Conservation (phyloP, 2,888 invertebrate genomes). For the Drosophila acutilabella region DNA sequence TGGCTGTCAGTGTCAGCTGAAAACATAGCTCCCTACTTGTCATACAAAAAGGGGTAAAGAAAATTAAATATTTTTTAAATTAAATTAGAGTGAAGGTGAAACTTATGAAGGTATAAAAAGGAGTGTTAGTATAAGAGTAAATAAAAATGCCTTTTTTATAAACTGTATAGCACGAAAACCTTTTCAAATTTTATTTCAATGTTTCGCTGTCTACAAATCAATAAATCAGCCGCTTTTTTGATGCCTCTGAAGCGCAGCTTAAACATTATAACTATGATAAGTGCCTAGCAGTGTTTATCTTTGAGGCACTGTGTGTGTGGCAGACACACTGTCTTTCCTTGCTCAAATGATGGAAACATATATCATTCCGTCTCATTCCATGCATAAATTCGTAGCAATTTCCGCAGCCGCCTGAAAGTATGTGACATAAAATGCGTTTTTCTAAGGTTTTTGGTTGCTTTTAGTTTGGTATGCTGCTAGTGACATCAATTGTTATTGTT, state of each 20-base stretch:
- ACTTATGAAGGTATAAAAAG: neutral
- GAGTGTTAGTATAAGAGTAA: too few species aligned
- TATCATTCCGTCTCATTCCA: slow-evolving; percentile 37
- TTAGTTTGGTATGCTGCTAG: slow-evolving; percentile 50
- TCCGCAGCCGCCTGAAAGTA: slow-evolving; percentile 64
- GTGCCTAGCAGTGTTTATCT: slow-evolving; percentile 45
- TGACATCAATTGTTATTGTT: slow-evolving; percentile 81
- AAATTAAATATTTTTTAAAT: slow-evolving; percentile 1
- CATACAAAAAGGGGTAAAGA: slow-evolving; percentile 9
- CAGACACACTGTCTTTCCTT: slow-evolving; percentile 12
- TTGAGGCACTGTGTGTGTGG: slow-evolving; percentile 29
- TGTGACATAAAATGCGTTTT: slow-evolving; percentile 55
- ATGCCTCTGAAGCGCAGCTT: slow-evolving; percentile 21
- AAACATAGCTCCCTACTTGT: slow-evolving; percentile 13
- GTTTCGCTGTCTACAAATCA: slow-evolving; percentile 5
- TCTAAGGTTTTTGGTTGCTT: slow-evolving; percentile 28
- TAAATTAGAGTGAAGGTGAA: neutral
- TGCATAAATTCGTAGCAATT: slow-evolving; percentile 35
- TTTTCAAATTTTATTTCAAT: neutral
- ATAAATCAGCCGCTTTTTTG: slow-evolving; percentile 4
- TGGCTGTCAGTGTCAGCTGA: slow-evolving; percentile 51
- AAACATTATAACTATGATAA: slow-evolving; percentile 29
- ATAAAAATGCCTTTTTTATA: too few species aligned
- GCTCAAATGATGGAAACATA: slow-evolving; percentile 28
- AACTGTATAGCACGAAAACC: neutral